Evolutionary conservation across 2,797 vertebrate genomes (phyloP).

Genomic region (Eptatretus atami): DNA sequence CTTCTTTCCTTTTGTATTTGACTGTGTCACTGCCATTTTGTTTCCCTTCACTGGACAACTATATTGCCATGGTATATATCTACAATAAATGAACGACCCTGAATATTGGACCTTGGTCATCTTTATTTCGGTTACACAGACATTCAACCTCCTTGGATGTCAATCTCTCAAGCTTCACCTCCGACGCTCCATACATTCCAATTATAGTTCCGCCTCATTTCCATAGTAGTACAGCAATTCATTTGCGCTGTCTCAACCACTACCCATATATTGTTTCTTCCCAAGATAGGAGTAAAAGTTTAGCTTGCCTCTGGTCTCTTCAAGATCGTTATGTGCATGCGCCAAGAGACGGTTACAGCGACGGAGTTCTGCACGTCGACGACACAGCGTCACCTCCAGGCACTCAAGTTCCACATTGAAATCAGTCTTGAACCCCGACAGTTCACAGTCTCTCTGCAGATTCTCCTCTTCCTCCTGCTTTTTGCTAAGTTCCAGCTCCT

Average conservation of each 20-base stretch:
- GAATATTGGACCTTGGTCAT: too few relatives aligned
- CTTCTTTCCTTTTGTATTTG: too few relatives aligned
- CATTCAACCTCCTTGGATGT: background rate
- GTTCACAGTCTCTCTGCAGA: too few relatives aligned
- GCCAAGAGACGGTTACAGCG: slow-evolving; percentile 34
- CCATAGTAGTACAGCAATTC: background rate
- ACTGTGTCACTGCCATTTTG: too few relatives aligned
- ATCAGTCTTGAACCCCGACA: slow-evolving; percentile 11
- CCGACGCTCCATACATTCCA: background rate
- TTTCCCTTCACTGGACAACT: too few relatives aligned
- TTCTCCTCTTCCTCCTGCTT: background rate
- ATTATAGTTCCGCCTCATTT: background rate
- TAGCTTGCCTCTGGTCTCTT: slow-evolving; percentile 22
- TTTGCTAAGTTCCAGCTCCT: background rate
- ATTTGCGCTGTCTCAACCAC: background rate
- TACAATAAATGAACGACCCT: too few relatives aligned
- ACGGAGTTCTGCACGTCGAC: slow-evolving; percentile 33
- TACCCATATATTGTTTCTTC: background rate
- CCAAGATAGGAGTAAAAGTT: background rate
- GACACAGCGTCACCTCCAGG: slow-evolving; percentile 39
- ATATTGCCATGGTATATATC: too few relatives aligned
- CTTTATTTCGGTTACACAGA: too few relatives aligned
- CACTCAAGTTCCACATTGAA: slow-evolving; percentile 30
- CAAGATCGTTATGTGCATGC: slow-evolving; percentile 29
- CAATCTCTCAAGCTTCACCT: background rate